These are phyloP conservation scores for Pitta sordida DNA, from an alignment of 2,113 vertebrate genomes.

Conservation along the genomic window DNA sequence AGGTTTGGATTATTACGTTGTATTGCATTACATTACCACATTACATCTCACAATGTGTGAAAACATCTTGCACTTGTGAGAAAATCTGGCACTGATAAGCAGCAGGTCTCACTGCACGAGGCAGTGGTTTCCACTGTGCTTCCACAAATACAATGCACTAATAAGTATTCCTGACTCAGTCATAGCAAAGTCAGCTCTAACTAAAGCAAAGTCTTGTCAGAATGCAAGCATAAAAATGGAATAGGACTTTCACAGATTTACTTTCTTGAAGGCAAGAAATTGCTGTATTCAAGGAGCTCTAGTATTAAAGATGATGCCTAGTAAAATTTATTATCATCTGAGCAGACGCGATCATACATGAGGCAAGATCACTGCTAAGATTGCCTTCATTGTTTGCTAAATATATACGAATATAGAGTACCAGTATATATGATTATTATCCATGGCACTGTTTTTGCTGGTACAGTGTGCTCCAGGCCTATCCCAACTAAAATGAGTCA, in stretches of 20 bases:
- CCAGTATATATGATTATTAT: background rate
- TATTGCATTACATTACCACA: background rate
- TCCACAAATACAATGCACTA: background rate
- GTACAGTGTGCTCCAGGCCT: background rate
- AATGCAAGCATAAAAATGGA: background rate
- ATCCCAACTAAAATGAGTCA: background rate
- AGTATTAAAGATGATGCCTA: background rate
- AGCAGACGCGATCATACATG: background rate
- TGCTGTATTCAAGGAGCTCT: background rate
- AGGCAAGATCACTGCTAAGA: background rate
- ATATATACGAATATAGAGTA: background rate
- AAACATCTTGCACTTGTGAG: background rate
- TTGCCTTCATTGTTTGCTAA: background rate
- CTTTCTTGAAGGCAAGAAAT: background rate
- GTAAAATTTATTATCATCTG: background rate
- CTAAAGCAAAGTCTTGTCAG: background rate
- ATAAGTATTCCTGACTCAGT: background rate
- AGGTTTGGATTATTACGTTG: background rate
- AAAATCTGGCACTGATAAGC: background rate
- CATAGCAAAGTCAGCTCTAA: background rate
- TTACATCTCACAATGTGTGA: background rate
- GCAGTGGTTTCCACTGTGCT: background rate
- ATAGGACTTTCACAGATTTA: background rate
- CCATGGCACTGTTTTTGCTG: background rate
- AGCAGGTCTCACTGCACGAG: background rate